These are phyloP conservation scores for Thymelicus acteon DNA, from an alignment of 2,888 invertebrate genomes.

Conservation along the genomic window DNA sequence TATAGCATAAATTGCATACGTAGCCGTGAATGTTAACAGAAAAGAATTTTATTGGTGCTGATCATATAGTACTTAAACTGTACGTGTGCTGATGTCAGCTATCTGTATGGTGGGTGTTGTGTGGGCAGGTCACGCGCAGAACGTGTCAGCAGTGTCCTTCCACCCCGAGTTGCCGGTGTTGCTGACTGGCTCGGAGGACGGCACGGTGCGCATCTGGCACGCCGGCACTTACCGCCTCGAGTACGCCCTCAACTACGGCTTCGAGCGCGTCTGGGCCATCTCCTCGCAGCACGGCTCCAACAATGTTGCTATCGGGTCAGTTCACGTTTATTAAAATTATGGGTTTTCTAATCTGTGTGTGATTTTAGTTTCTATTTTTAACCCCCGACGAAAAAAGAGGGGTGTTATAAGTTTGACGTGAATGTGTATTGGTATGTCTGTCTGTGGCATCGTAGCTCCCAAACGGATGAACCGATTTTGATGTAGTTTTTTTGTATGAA, in stretches of 20 bases:
- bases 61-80: no score
- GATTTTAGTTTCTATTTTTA: no score
- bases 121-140: slow-evolving; percentile 93
- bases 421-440: no score
- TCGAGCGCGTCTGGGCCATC: slow-evolving; percentile 99
- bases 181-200: slow-evolving; percentile 98
- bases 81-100: not conserved
- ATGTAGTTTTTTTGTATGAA: no score
- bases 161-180: slow-evolving; percentile 99
- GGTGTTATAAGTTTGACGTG: no score
- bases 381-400: no score
- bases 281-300: slow-evolving; percentile 96
- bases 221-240: slow-evolving; percentile 99
- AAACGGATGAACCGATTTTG: no score
- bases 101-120: not conserved
- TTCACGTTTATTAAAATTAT: not conserved
- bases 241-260: slow-evolving; percentile 98
- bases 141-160: slow-evolving; percentile 97
- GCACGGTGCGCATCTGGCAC: slow-evolving; percentile 99
- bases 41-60: no score
- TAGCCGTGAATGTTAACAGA: no score
- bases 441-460: no score
- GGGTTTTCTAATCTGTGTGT: no score
- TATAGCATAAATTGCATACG: no score
- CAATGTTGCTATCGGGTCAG: slow-evolving; percentile 95